Percentiles rank a stretch among this genome's conserved stretches.
phyloP scores from a whole-genome alignment of 1,140 invertebrate genomes.

The Hycleus cichorii region DNA sequence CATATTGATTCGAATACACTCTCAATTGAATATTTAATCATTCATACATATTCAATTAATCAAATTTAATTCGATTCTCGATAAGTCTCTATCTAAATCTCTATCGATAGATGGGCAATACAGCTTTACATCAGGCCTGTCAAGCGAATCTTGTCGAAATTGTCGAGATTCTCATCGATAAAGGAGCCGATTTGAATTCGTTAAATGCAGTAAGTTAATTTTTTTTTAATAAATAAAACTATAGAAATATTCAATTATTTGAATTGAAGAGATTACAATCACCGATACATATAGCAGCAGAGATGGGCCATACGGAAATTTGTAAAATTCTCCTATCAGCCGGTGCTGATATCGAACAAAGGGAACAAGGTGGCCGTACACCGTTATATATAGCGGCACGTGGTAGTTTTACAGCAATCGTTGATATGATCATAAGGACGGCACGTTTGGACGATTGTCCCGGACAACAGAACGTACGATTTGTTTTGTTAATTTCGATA shows the following conservation, averaged over 20 bases:
- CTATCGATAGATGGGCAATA: conserved; percentile 57
- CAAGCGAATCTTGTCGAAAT: conserved; percentile 62
- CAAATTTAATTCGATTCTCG: too few relatives aligned
- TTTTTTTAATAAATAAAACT: conserved; percentile 2
- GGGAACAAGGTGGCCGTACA: conserved; percentile 62
- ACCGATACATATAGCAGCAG: conserved; percentile 61
- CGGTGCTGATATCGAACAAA: conserved; percentile 57
- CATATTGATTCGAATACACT: too few relatives aligned
- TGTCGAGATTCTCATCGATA: conserved; percentile 61
- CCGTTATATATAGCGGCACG: conserved; percentile 64
- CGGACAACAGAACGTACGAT: conserved; percentile 20
- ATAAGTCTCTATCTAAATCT: too few relatives aligned
- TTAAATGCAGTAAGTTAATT: conserved; percentile 59
- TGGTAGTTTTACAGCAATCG: conserved; percentile 75
- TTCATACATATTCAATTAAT: too few relatives aligned
- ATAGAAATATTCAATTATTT: not conserved
- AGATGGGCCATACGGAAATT: conserved; percentile 59
- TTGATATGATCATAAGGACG: conserved; percentile 77
- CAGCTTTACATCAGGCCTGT: conserved; percentile 68
- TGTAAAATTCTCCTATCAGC: conserved; percentile 56
- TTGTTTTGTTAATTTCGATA: not conserved
- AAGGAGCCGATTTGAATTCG: conserved; percentile 62
- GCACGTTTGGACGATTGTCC: conserved; percentile 47
- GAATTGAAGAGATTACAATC: conserved; percentile 53
- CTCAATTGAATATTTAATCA: too few relatives aligned